Evolutionary conservation across 2,113 vertebrate genomes (phyloP).

Genomic region (Ifrita kowaldi): DNA sequence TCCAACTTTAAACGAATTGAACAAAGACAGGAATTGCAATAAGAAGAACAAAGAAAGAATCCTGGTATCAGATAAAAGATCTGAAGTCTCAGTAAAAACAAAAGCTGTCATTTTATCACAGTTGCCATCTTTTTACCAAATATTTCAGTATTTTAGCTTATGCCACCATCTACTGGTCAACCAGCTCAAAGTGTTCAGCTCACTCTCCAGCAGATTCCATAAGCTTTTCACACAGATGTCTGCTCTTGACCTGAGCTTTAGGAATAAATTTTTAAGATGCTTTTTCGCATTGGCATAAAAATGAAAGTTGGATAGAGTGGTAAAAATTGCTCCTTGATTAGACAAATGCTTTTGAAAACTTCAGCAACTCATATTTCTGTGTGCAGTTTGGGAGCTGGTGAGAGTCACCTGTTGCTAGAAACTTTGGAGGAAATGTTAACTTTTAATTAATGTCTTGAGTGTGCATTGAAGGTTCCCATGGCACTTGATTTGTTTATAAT

Average conservation of each 20-base stretch:
- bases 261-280: not conserved
- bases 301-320: not conserved
- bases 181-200: not conserved
- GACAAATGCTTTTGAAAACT: not conserved
- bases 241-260: not conserved
- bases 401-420: not conserved
- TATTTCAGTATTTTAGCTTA: constrained; percentile 23
- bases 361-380: not conserved
- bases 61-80: not conserved
- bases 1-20: not conserved
- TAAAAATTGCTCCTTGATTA: not conserved
- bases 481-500: not conserved
- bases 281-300: not conserved
- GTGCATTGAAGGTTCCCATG: not conserved
- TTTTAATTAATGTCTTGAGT: not conserved
- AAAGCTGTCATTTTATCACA: not conserved
- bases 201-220: fast-evolving
- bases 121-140: not conserved
- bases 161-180: constrained; percentile 69
- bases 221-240: not conserved
- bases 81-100: not conserved
- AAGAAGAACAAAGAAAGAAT: not conserved
- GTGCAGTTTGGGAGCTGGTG: not conserved
- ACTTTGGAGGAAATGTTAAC: not conserved
- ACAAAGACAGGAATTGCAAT: not conserved